Conservation (phyloP, 1,140 invertebrate genomes). For the Neodiprion fabricii region DNA sequence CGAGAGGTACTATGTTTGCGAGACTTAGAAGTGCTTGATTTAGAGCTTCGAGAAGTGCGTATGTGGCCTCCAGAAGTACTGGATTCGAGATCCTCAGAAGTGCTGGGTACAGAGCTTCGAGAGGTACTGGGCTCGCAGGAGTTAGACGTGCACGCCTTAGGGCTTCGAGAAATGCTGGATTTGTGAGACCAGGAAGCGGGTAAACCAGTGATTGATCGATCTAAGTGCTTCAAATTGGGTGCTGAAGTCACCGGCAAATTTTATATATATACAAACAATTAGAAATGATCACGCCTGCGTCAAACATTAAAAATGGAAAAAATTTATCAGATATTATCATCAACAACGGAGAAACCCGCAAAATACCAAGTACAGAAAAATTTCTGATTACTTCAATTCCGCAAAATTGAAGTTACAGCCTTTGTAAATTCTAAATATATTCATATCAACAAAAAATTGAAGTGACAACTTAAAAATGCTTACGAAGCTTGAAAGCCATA, state of each 20-base stretch:
- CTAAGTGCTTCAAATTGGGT: not conserved
- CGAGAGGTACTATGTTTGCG: not conserved
- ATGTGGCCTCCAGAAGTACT: not conserved
- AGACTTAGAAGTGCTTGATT: not conserved
- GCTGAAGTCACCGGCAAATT: not conserved
- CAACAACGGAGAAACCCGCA: not conserved
- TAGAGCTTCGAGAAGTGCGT: not conserved
- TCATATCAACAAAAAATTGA: no score
- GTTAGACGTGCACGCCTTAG: not conserved
- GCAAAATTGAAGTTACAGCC: no score
- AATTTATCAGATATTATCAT: constrained; percentile 12
- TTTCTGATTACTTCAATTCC: no score
- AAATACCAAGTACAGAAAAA: not conserved
- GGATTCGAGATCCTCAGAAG: not conserved
- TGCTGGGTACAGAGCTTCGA: not conserved
- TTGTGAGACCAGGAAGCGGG: not conserved
- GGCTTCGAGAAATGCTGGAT: not conserved
- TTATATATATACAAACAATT: constrained; percentile 13
- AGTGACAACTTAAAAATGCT: constrained; percentile 4
- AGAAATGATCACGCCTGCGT: constrained; percentile 2
- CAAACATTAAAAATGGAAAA: not conserved
- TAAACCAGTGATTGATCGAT: not conserved
- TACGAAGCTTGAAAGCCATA: constrained; percentile 13
- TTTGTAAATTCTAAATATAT: no score
- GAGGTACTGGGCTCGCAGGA: not conserved